These are phyloP conservation scores for Lasiurus cinereus DNA, from an alignment of 2,113 vertebrate genomes.

Conservation along the genomic window DNA sequence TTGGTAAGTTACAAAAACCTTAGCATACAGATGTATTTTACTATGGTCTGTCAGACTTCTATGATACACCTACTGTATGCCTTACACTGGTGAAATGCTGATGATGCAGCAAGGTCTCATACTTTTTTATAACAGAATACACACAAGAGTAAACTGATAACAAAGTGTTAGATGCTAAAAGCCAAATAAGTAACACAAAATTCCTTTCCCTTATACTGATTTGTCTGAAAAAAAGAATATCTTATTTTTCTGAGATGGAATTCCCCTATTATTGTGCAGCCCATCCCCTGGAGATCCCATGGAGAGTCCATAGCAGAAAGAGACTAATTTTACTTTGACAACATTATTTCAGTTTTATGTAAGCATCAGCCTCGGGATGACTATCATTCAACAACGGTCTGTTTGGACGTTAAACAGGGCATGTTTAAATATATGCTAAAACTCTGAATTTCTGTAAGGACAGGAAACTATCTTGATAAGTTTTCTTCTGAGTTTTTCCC, in stretches of 20 bases:
- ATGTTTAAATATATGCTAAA: background rate
- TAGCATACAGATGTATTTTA: background rate
- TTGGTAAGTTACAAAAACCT: background rate
- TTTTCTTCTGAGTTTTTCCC: background rate
- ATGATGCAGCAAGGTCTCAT: accelerated
- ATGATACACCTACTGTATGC: background rate
- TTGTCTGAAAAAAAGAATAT: background rate
- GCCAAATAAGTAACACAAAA: background rate
- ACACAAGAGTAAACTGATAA: background rate
- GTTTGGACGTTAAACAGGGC: background rate
- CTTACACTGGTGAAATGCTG: background rate
- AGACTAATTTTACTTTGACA: background rate
- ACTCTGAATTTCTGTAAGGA: background rate
- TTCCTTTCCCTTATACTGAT: background rate
- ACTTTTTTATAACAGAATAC: background rate
- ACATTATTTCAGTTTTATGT: background rate
- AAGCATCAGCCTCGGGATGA: background rate
- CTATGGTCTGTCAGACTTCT: background rate
- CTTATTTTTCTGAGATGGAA: background rate
- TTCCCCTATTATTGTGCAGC: background rate
- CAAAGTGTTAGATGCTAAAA: background rate
- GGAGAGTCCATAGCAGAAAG: background rate
- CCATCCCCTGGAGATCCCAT: background rate
- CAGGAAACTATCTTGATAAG: background rate
- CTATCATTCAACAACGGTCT: background rate